A percentile compares a stretch with the other conserved stretches of the same genome.
phyloP scores from a whole-genome alignment of 1,140 invertebrate species.

The Drosophila tsacasi region DNA sequence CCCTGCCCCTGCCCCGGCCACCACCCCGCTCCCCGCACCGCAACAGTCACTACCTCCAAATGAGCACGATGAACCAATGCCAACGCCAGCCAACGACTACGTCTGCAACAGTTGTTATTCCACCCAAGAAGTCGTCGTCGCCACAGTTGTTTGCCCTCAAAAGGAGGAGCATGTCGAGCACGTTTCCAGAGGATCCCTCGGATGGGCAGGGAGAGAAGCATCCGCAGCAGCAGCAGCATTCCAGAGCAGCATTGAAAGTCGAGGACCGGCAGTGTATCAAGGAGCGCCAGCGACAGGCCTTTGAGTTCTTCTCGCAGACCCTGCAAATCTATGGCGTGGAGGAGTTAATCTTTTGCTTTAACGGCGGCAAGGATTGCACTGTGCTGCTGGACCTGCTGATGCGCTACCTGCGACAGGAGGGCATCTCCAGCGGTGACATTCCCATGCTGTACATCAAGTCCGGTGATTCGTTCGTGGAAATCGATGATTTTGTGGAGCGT shows the following conservation, averaged over 20 bases:
- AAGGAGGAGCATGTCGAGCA: conserved; percentile 8
- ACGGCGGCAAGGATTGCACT: conserved; percentile 99
- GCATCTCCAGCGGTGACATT: conserved; percentile 82
- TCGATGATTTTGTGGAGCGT: conserved; percentile 93
- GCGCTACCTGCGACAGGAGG: conserved; percentile 49
- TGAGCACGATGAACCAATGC: conserved; percentile 16
- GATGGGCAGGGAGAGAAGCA: background rate
- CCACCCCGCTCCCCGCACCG: conserved; percentile 3
- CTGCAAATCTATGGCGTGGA: conserved; percentile 88
- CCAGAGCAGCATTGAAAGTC: background rate
- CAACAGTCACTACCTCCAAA: background rate
- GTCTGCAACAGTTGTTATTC: background rate
- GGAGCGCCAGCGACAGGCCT: conserved; percentile 23
- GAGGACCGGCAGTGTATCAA: conserved; percentile 32
- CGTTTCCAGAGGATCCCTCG: background rate
- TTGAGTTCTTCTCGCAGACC: conserved; percentile 82
- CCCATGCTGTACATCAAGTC: conserved; percentile 91
- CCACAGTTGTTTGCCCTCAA: conserved; percentile 2
- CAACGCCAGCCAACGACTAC: conserved; percentile 5
- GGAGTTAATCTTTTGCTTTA: conserved; percentile 95
- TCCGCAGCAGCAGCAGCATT: background rate
- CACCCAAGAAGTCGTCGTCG: background rate
- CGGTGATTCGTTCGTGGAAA: conserved; percentile 92
- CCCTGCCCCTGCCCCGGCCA: conserved; percentile 11
- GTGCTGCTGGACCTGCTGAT: conserved; percentile 91